Evolutionary conservation across 1,140 invertebrate genomes (phyloP).

Genomic region (Heterodera schachtii): DNA sequence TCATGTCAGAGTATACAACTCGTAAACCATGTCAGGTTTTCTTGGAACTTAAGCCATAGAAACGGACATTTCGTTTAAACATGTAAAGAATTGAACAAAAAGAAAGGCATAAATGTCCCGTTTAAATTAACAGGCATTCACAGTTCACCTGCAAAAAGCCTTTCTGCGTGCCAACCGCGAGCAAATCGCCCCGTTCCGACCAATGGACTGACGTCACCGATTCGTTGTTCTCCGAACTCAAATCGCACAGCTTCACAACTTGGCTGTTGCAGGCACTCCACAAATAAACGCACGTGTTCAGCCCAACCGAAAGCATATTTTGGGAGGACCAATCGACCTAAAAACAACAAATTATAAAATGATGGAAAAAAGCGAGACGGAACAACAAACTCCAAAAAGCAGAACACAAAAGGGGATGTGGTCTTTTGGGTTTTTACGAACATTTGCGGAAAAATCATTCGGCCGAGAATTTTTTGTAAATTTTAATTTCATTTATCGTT

Average conservation of each 20-base stretch:
- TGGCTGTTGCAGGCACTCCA: constrained; percentile 99
- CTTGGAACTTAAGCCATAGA: no score
- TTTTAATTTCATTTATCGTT: no score
- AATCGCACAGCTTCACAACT: constrained; percentile 92
- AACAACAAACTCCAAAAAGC: no score
- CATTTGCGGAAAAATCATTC: no score
- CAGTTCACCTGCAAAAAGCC: constrained; percentile 48
- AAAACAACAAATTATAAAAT: not conserved
- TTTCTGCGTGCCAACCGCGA: constrained; percentile 91
- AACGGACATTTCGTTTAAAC: no score
- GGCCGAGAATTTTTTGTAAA: no score
- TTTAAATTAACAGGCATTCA: not conserved
- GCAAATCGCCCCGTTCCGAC: constrained; percentile 92
- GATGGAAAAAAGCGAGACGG: not conserved
- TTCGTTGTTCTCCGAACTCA: constrained; percentile 81
- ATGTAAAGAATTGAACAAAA: no score
- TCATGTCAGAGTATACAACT: no score
- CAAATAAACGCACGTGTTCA: constrained; percentile 95
- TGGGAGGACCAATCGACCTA: constrained; percentile 93
- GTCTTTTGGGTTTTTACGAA: no score
- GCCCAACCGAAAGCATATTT: constrained; percentile 96
- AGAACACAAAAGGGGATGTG: no score
- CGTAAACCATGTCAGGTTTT: no score
- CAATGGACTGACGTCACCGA: constrained; percentile 97
- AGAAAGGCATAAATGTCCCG: no score